A percentile compares a stretch with the other conserved stretches of the same genome.
These are phyloP conservation scores for Drosophila subquinaria DNA, from an alignment of 2,888 invertebrate species.

Conservation along the genomic window DNA sequence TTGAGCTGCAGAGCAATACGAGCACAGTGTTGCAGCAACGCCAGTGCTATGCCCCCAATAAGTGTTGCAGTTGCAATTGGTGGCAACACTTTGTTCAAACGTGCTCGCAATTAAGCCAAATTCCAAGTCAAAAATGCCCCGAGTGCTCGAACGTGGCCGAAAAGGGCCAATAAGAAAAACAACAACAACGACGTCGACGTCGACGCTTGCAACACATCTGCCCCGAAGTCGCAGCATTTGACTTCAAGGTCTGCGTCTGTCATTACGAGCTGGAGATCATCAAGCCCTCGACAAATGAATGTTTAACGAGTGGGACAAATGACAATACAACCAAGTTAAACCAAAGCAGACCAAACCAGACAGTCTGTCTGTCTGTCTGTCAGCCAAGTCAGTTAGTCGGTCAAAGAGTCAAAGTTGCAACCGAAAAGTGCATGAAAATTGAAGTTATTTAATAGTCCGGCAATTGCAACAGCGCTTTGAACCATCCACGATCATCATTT, in stretches of 20 bases:
- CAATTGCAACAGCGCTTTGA: slow-evolving; percentile 48
- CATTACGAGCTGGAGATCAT: slow-evolving; percentile 47
- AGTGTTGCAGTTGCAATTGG: slow-evolving; percentile 74
- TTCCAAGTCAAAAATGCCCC: slow-evolving; percentile 39
- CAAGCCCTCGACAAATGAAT: slow-evolving; percentile 52
- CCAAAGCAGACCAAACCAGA: background rate
- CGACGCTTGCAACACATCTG: slow-evolving; percentile 48
- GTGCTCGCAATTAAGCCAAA: slow-evolving; percentile 53
- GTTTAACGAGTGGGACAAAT: slow-evolving; percentile 63
- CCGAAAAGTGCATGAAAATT: slow-evolving; percentile 53
- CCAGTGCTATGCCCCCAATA: slow-evolving; percentile 45
- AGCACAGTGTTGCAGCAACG: slow-evolving; percentile 9
- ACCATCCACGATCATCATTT: slow-evolving; percentile 38
- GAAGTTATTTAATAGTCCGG: slow-evolving; percentile 48
- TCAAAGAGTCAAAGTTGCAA: slow-evolving; percentile 36
- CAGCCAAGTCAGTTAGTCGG: slow-evolving; percentile 22
- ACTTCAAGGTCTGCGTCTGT: slow-evolving; percentile 44
- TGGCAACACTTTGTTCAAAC: slow-evolving; percentile 57
- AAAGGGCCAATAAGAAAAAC: slow-evolving; percentile 38
- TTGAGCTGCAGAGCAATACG: slow-evolving; percentile 10
- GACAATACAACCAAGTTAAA: slow-evolving; percentile 28
- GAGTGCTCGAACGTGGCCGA: slow-evolving; percentile 18
- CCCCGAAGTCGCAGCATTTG: slow-evolving; percentile 9
- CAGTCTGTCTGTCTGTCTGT: background rate
- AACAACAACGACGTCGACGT: background rate